A percentile compares a stretch with the other conserved stretches of the same genome.
Conservation (phyloP, 2,888 invertebrate species). For the Eugnorisma glareosa region DNA sequence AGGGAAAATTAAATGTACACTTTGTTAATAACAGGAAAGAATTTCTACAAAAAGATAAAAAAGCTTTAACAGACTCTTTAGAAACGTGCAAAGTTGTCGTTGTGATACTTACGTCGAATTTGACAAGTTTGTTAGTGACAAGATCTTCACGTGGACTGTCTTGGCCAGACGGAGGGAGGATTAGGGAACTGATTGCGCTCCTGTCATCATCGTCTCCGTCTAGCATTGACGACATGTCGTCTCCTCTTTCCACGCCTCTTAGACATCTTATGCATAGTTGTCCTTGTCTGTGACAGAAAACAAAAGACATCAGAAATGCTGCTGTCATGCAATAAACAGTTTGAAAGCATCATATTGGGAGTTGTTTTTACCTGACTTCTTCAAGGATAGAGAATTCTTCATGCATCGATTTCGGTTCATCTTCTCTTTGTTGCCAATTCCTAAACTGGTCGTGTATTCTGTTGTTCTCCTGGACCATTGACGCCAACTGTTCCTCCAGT, state of each 20-base stretch:
- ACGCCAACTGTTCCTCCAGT: conserved; percentile 94
- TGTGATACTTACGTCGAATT: conserved; percentile 90
- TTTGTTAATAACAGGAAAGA: conserved; percentile 71
- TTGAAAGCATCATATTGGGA: neutral
- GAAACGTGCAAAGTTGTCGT: conserved; percentile 52
- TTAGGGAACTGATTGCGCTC: conserved; percentile 91
- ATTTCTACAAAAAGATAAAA: conserved; percentile 71
- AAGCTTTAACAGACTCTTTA: conserved; percentile 65
- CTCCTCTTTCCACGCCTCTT: conserved; percentile 91
- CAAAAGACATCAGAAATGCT: conserved; percentile 1
- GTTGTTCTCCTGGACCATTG: conserved; percentile 93
- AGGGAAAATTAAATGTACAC: conserved; percentile 67
- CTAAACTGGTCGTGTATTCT: conserved; percentile 93
- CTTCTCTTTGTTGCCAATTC: conserved; percentile 92
- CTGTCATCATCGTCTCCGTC: conserved; percentile 94
- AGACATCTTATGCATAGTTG: conserved; percentile 95
- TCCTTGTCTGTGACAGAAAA: conserved; percentile 92
- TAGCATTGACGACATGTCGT: conserved; percentile 92
- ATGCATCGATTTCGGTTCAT: conserved; percentile 95
- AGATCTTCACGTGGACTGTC: conserved; percentile 85
- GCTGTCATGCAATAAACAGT: neutral
- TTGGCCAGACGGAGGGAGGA: conserved; percentile 84
- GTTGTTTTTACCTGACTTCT: conserved; percentile 93
- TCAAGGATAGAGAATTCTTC: conserved; percentile 96
- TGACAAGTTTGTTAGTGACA: conserved; percentile 88